These are phyloP conservation scores for Neomorphus geoffroyi DNA, from an alignment of 2,797 vertebrate genomes.

Conservation along the genomic window DNA sequence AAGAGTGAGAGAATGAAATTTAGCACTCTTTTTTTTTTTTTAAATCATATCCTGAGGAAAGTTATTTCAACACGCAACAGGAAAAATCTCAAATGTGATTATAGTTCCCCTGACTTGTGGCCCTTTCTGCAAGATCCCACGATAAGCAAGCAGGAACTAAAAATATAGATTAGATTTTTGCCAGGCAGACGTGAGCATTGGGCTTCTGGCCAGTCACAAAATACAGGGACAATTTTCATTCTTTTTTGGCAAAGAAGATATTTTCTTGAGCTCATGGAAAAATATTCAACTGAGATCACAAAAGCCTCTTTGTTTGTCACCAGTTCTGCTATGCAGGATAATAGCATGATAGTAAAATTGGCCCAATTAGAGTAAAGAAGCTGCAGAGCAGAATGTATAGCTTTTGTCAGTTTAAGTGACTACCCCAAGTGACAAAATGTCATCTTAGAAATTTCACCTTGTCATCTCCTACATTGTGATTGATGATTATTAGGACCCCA, in stretches of 20 bases:
- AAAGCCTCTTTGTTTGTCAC: conserved; percentile 65
- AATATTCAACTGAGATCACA: conserved; percentile 62
- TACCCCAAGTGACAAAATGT: conserved; percentile 43
- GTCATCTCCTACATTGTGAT: conserved; percentile 58
- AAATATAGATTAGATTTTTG: conserved; percentile 43
- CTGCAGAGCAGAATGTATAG: conserved; percentile 53
- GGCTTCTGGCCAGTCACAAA: conserved; percentile 58
- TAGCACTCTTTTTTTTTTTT: neutral
- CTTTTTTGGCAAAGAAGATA: conserved; percentile 50
- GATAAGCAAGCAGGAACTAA: conserved; percentile 27
- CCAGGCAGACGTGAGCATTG: conserved; percentile 2
- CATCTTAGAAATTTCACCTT: conserved; percentile 63
- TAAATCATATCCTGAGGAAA: neutral
- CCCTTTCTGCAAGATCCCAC: neutral
- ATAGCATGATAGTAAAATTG: conserved; percentile 62
- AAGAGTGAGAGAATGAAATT: neutral
- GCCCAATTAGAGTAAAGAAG: conserved; percentile 65
- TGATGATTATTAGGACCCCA: conserved; percentile 56
- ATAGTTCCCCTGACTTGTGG: neutral
- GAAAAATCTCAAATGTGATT: neutral
- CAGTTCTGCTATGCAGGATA: conserved; percentile 53
- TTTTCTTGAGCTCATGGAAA: conserved; percentile 68
- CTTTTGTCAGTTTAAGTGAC: conserved; percentile 70
- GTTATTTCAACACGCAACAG: neutral
- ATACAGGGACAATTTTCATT: conserved; percentile 60